A percentile compares a stretch with the other conserved stretches of the same genome.
phyloP scores from a whole-genome alignment of 2,113 vertebrate genomes.

The Aegypius monachus region DNA sequence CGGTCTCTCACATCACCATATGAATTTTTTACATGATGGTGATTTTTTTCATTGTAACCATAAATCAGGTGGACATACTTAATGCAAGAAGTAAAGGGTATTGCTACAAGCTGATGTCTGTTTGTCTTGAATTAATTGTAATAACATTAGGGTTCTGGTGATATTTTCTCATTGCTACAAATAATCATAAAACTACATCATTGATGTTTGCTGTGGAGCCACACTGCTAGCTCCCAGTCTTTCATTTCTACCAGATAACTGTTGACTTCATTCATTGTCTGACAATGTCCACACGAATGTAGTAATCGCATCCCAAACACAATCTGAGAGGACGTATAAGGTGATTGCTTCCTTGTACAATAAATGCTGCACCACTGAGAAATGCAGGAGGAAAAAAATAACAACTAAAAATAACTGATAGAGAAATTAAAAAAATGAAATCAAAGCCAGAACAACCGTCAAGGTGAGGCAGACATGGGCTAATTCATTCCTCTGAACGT shows the following conservation, averaged over 20 bases:
- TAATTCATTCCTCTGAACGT: neutral
- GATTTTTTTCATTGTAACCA: neutral
- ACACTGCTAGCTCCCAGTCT: neutral
- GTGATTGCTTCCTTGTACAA: neutral
- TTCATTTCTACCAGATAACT: neutral
- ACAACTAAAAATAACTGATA: neutral
- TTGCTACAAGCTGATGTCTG: neutral
- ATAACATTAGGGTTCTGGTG: neutral
- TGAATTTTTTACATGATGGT: neutral
- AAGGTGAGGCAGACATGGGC: neutral
- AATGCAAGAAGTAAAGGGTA: neutral
- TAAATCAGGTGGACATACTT: neutral
- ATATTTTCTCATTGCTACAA: neutral
- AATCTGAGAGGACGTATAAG: neutral
- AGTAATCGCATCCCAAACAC: neutral
- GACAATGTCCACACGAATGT: neutral
- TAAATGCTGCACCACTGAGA: neutral
- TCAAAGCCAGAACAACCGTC: neutral
- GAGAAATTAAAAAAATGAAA: neutral
- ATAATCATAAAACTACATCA: neutral
- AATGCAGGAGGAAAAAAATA: neutral
- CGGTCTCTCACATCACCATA: fast-evolving
- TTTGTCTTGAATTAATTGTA: neutral
- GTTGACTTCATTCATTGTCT: neutral
- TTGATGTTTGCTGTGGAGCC: neutral